Base-by-base conservation (phyloP, 2,888 invertebrate genomes). In the Cheilosia variabilis region DNA sequence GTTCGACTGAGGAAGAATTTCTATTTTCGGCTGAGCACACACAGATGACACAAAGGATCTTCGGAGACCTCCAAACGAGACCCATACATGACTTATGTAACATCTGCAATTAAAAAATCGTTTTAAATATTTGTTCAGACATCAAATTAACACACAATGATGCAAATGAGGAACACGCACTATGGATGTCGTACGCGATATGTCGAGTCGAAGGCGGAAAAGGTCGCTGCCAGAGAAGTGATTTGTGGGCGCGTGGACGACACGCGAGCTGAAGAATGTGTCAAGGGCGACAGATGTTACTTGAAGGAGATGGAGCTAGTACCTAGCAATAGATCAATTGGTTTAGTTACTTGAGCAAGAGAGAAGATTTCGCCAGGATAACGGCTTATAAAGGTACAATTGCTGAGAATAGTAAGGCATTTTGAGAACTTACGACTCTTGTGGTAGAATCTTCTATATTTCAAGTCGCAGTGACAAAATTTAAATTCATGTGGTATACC, bases 41-140 rank as follows among this genome's bases (percentile, higher is more conserved):
- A 66, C 79, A 79, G 63, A 75, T 66, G 71, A 66, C 72, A 60
- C 22, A 17, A 31, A 75, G 63, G 80, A 73, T 66, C 71, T 17
- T 72, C 45, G 65, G 41, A 60, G 73, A 82, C 79, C 84, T 79
- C 84, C 79, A 65, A 79, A 73, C 47, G 37, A 71, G 66, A 17
- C 22, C 72, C 72, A 72, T 62, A 65, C 55, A 53, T 62, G 86
- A 86, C 86, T 86, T 72, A 86, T 86, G 86, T 76, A 86, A 77
- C 86, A 80, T 80, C 86, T 86, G 86, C 86, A 86, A 86, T 86
- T 86, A 86, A 77, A 86, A 86, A 7, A 68, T 62, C 86, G 68
- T 86, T 86, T 77, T 81, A 80, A 86, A 86, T 86, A 86, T 86
- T 86, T 80, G 86, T 86, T 81, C 86, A 86, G 86, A 86, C 80